phyloP scores from a whole-genome alignment of 2,888 invertebrate species.

The Andricus quercusramuli region DNA sequence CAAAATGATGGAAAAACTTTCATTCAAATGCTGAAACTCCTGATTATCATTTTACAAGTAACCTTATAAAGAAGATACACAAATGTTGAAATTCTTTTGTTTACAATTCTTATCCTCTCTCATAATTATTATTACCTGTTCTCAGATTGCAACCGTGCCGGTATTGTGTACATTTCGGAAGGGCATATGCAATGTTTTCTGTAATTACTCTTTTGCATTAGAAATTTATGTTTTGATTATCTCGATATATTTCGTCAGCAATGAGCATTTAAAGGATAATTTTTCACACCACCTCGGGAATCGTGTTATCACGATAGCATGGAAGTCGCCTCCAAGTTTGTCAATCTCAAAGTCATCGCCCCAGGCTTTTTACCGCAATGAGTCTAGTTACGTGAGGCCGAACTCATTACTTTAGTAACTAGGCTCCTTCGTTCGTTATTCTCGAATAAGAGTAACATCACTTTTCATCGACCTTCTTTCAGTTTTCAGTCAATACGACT shows the following conservation, averaged over 20 bases:
- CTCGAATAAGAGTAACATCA: constrained; percentile 57
- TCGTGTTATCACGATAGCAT: constrained; percentile 38
- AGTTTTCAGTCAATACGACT: constrained; percentile 47
- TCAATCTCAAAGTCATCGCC: constrained; percentile 71
- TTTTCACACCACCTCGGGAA: constrained; percentile 19
- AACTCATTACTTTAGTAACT: constrained; percentile 57
- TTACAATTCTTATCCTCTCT: background rate
- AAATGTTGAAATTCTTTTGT: background rate
- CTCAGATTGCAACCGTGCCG: background rate
- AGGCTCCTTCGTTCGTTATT: constrained; percentile 57
- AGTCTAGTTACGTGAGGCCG: constrained; percentile 57
- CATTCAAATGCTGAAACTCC: no score
- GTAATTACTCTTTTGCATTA: background rate
- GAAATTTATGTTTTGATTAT: constrained; percentile 9
- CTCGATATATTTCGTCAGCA: background rate
- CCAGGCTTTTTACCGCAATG: constrained; percentile 66
- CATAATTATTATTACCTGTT: background rate
- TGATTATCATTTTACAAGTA: background rate
- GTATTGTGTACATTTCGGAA: background rate
- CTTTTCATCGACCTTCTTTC: constrained; percentile 57
- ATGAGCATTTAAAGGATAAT: background rate
- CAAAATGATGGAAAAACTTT: no score
- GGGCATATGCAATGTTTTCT: background rate
- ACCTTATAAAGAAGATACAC: background rate
- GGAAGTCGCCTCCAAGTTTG: constrained; percentile 60